Evolutionary conservation across 2,113 vertebrate genomes (phyloP).

Genomic region (Tyto alba): DNA sequence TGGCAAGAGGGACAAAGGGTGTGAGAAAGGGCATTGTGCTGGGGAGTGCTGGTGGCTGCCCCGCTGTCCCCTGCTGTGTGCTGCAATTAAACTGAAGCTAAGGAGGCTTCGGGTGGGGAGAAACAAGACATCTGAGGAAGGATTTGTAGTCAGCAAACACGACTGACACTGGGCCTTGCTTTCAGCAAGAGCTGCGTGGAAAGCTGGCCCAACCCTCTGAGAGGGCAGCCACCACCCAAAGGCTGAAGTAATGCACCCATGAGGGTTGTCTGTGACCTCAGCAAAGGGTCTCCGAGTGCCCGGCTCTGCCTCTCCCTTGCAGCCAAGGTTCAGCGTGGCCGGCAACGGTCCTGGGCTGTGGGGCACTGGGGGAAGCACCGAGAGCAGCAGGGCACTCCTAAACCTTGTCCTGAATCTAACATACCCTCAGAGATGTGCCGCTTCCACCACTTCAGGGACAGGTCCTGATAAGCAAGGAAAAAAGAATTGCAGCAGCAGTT

Average conservation of each 20-base stretch:
- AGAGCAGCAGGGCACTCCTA: too few species aligned
- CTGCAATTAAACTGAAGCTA: neutral
- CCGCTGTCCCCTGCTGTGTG: neutral
- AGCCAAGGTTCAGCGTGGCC: neutral
- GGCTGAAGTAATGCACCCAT: neutral
- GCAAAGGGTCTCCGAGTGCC: neutral
- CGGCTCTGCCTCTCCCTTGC: neutral
- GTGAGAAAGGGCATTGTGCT: neutral
- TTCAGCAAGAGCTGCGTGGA: neutral
- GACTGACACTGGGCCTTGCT: neutral
- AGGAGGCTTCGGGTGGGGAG: neutral
- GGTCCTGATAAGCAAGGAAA: neutral
- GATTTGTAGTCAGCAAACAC: accelerated
- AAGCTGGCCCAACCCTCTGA: neutral
- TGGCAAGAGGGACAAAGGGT: neutral
- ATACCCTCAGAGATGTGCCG: too few species aligned
- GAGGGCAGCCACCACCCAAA: neutral
- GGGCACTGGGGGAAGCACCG: neutral
- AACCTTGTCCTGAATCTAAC: too few species aligned
- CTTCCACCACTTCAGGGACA: neutral
- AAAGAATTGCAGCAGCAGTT: neutral
- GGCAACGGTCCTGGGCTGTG: neutral
- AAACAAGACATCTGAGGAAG: neutral
- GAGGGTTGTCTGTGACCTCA: neutral
- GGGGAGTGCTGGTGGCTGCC: neutral